A percentile compares a stretch with the other conserved stretches of the same genome.
These are phyloP conservation scores for Agapostemon virescens DNA, from an alignment of 2,888 invertebrate genomes.

Conservation along the genomic window DNA sequence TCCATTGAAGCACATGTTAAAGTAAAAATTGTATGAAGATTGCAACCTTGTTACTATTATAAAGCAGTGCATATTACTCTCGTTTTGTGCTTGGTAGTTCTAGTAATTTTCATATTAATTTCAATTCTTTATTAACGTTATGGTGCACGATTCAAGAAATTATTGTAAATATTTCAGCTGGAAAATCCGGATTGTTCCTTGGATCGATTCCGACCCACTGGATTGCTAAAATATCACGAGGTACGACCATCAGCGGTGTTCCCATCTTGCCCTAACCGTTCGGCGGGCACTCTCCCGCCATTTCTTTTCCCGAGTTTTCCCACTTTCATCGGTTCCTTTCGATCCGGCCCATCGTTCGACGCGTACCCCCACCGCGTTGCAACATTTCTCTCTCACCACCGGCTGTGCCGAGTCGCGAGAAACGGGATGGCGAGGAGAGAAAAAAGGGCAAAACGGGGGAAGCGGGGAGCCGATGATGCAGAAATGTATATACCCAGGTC, in stretches of 20 bases:
- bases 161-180: too few species aligned
- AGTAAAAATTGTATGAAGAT: too few species aligned
- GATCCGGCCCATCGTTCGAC: not conserved
- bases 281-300: not conserved
- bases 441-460: constrained; percentile 40
- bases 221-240: not conserved
- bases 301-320: constrained; percentile 20
- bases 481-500: constrained; percentile 42
- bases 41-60: too few species aligned
- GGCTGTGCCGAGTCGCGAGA: not conserved
- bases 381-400: constrained; percentile 1
- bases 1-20: too few species aligned
- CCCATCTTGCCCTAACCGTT: not conserved
- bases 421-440: not conserved
- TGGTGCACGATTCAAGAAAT: too few species aligned
- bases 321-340: constrained; percentile 11
- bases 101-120: too few species aligned
- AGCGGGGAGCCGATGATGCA: constrained; percentile 22
- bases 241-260: not conserved
- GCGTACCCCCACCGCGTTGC: not conserved
- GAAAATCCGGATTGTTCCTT: too few species aligned
- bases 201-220: too few species aligned
- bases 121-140: too few species aligned
- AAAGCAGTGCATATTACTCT: too few species aligned
- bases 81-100: too few species aligned